These are phyloP conservation scores for Pampusana beccarii DNA, from an alignment of 2,113 vertebrate genomes.

Conservation along the genomic window DNA sequence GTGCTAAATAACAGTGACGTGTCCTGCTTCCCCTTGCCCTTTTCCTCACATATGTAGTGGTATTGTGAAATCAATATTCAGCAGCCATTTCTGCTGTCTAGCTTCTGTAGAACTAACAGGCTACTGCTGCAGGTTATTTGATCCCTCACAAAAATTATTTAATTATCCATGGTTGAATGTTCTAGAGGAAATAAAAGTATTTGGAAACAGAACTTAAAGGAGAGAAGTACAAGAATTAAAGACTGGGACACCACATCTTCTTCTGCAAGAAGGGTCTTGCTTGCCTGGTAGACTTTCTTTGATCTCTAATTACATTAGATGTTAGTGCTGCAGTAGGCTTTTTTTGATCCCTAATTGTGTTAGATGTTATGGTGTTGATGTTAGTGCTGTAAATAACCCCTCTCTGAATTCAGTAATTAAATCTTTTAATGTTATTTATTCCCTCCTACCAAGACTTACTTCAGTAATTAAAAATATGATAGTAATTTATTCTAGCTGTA, in stretches of 20 bases:
- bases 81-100: not conserved
- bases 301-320: conserved; percentile 44
- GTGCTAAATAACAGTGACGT: not conserved
- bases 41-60: not conserved
- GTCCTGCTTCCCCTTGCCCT: not conserved
- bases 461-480: conserved; percentile 8
- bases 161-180: not conserved
- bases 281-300: conserved; percentile 33
- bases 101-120: not conserved
- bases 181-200: conserved; percentile 32
- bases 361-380: conserved; percentile 34
- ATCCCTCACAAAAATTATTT: not conserved
- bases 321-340: not conserved
- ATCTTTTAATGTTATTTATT: conserved; percentile 37
- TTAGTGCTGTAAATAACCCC: conserved; percentile 24
- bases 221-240: conserved; percentile 17
- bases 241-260: not conserved
- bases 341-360: not conserved
- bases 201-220: not conserved
- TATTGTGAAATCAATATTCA: not conserved
- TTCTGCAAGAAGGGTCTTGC: conserved; percentile 44
- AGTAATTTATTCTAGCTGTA: not conserved
- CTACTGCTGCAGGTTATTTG: not conserved
- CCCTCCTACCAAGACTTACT: conserved; percentile 11
- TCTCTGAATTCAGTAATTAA: conserved; percentile 51